These are phyloP conservation scores for Cygnus olor DNA, from an alignment of 2,797 vertebrate species.

Conservation along the genomic window DNA sequence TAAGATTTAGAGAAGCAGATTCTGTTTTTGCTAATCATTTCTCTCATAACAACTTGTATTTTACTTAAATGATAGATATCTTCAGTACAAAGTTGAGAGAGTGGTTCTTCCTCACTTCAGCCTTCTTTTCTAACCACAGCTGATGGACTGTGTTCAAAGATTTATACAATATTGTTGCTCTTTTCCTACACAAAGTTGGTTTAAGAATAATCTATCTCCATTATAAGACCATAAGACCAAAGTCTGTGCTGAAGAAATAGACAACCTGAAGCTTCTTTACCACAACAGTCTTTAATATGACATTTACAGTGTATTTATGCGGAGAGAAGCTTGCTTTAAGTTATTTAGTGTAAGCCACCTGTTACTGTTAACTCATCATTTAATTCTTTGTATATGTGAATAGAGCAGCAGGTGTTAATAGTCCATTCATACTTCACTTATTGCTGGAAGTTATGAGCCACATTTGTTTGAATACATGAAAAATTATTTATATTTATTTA, in stretches of 20 bases:
- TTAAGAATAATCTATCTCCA: neutral
- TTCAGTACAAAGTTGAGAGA: neutral
- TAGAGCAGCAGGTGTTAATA: neutral
- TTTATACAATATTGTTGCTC: neutral
- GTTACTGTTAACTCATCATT: neutral
- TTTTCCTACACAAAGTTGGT: neutral
- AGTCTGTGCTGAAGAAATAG: neutral
- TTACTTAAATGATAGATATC: neutral
- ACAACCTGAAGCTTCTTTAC: neutral
- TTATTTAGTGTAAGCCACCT: neutral
- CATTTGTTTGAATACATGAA: neutral
- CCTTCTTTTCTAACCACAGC: neutral
- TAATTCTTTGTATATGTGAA: neutral
- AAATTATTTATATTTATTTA: neutral
- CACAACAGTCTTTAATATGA: neutral
- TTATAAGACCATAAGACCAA: neutral
- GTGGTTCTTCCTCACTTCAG: neutral
- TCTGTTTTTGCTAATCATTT: neutral
- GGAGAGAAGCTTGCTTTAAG: neutral
- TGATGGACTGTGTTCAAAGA: neutral
- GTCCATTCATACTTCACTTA: neutral
- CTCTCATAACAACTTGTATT: neutral
- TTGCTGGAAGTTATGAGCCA: neutral
- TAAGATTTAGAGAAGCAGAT: neutral
- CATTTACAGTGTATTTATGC: neutral